Base-by-base conservation (phyloP, 2,113 vertebrate genomes). In the Mormyrus iriodes region DNA sequence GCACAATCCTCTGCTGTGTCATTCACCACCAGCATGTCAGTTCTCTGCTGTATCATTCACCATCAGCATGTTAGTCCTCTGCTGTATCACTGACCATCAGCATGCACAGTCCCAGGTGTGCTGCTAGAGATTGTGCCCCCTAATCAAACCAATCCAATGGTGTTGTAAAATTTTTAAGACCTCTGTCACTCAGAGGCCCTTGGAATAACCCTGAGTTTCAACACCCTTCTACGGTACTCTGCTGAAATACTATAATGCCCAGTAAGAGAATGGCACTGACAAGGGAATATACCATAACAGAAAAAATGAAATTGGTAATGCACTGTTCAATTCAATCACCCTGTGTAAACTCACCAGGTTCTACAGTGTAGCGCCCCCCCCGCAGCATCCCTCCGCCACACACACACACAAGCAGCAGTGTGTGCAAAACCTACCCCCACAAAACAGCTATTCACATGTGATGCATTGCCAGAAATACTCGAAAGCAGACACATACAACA, bases 11-110 rank as follows among this genome's bases (percentile, higher is more conserved):
- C 53, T 24, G 53, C n/a, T 69, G 8, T 3, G 10, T 27, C n/a
- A 27, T 12, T 69, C 0, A 61, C 5, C 0, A 0, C 2, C 2
- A 65, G 3, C 21, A 27, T 65, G n/a, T 0, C n/a, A 27, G 24
- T 31, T 5, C 61, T 9, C 9, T 65, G n/a, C 1, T 55, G 2
- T 27, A 65, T 31, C 24, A 65, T 1, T 65, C 9, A 12, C 61
- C 6, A 10, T 65, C 8, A 27, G 8, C 61, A 65, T 27, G n/a
- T 7, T n/a, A 3, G 24, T 27, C 61, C 9, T 65, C 24, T 27
- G 21, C 61, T 65, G 58, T 27, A 65, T 17, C 58, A 24, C 24
- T 65, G 12, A 65, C n/a, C 10, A 9, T 65, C 8, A 27, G 58
- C n/a, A 65, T 27, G 58, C n/a, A 27, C 69, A 65, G n/a, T 65